A percentile compares a stretch with the other conserved stretches of the same genome.
phyloP scores from a whole-genome alignment of 2,888 invertebrate species.

The Labia minor region DNA sequence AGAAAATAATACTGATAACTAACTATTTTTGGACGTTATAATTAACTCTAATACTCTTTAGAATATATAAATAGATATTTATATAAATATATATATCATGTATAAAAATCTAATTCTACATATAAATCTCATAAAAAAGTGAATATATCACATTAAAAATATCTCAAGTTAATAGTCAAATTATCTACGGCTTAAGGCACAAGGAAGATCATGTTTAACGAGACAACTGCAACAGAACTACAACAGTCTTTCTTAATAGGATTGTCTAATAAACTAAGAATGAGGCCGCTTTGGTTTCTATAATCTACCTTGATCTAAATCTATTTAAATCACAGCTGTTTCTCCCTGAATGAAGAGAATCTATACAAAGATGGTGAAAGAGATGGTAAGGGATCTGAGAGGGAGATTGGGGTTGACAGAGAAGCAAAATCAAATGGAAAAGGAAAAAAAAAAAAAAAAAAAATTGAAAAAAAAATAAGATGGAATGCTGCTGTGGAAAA shows the following conservation, averaged over 20 bases:
- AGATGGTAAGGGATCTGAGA: background rate
- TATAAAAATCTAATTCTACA: background rate
- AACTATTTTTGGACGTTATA: background rate
- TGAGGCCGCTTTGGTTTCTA: slow-evolving; percentile 24
- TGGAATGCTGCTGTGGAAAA: background rate
- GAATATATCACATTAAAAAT: background rate
- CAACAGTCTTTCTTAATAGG: background rate
- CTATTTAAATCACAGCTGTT: background rate
- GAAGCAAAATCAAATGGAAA: background rate
- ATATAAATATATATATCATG: background rate
- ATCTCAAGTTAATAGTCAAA: background rate
- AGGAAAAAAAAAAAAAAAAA: slow-evolving; percentile 18
- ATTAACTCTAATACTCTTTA: background rate
- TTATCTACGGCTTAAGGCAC: background rate
- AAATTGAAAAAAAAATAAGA: slow-evolving; percentile 20
- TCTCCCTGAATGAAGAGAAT: background rate
- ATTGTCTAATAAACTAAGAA: background rate
- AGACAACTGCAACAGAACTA: background rate
- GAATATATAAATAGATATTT: background rate
- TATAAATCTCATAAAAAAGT: background rate
- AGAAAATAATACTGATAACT: background rate
- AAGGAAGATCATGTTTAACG: background rate
- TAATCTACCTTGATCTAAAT: background rate
- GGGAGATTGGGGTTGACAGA: background rate
- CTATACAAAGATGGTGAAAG: too few species aligned